Evolutionary conservation across 2,888 invertebrate species (phyloP).

Genomic region (Drosophila niveifrons): DNA sequence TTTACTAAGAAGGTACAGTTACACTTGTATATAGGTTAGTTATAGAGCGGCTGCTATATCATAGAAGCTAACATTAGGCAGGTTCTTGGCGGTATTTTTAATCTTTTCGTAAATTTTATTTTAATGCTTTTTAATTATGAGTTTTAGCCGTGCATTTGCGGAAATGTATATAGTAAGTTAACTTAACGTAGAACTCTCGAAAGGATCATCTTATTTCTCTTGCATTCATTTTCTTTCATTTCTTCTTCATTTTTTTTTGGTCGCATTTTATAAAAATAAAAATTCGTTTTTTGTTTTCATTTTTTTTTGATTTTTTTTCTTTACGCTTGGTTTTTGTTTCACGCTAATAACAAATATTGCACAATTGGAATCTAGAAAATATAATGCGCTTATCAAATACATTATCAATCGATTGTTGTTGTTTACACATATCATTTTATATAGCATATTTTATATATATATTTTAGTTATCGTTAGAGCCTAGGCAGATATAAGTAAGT

Average conservation of each 20-base stretch:
- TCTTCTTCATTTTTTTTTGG: slow-evolving; percentile 46
- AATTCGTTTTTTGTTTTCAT: slow-evolving; percentile 46
- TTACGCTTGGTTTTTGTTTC: slow-evolving; percentile 32
- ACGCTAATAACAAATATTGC: slow-evolving; percentile 74
- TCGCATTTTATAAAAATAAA: slow-evolving; percentile 79
- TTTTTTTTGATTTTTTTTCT: slow-evolving; percentile 11
- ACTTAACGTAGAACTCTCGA: slow-evolving; percentile 44
- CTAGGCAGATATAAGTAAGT: slow-evolving; percentile 52
- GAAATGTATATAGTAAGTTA: slow-evolving; percentile 20
- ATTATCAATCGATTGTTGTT: slow-evolving; percentile 36
- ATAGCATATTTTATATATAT: slow-evolving; percentile 25
- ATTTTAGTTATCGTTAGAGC: slow-evolving; percentile 26
- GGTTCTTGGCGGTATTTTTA: slow-evolving; percentile 53
- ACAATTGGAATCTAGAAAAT: slow-evolving; percentile 75
- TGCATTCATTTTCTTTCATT: background rate
- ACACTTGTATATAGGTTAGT: slow-evolving; percentile 67
- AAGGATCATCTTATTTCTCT: slow-evolving; percentile 21
- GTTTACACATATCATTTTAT: background rate
- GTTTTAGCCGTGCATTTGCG: slow-evolving; percentile 27
- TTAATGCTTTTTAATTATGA: background rate
- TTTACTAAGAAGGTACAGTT: slow-evolving; percentile 75
- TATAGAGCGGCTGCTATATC: slow-evolving; percentile 61
- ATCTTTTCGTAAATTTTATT: slow-evolving; percentile 6
- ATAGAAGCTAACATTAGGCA: slow-evolving; percentile 62
- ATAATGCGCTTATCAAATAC: slow-evolving; percentile 73